Percentiles rank a stretch among this genome's conserved stretches.
phyloP scores from a whole-genome alignment of 2,888 invertebrate species.

The Nyleta sp. region DNA sequence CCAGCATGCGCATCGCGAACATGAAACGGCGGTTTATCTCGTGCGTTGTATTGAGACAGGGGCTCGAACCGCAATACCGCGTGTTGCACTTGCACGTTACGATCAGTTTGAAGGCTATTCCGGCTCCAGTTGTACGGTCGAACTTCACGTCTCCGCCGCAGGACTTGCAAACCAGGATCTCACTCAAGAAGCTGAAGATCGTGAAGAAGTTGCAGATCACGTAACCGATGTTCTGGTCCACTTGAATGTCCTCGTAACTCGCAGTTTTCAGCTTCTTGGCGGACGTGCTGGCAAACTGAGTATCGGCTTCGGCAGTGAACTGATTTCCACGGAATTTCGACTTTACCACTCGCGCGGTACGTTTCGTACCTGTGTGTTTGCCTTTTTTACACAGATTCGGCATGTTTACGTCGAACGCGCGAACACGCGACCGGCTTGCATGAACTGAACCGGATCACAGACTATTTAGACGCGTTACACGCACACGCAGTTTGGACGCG shows the following conservation, averaged over 20 bases:
- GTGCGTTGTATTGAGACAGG: too few species aligned
- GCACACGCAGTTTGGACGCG: too few species aligned
- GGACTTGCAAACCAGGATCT: conserved; percentile 9
- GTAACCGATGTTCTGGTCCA: conserved; percentile 3
- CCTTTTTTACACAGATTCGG: too few species aligned
- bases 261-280: conserved; percentile 13
- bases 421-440: too few species aligned
- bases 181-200: conserved; percentile 18
- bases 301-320: conserved; percentile 4
- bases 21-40: neutral
- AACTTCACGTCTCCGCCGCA: conserved; percentile 13
- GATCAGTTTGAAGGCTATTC: conserved; percentile 10
- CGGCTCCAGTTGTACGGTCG: conserved; percentile 16
- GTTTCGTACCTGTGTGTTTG: too few species aligned
- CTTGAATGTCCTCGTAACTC: conserved; percentile 1
- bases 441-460: too few species aligned
- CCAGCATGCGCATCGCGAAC: neutral
- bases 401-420: too few species aligned
- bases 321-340: neutral
- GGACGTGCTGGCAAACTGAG: neutral
- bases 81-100: conserved; percentile 1
- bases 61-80: neutral
- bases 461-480: too few species aligned
- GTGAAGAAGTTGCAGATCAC: conserved; percentile 15
- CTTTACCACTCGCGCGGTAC: too few species aligned